Conservation (phyloP, 2,113 vertebrate genomes). For the Sprattus sprattus region DNA sequence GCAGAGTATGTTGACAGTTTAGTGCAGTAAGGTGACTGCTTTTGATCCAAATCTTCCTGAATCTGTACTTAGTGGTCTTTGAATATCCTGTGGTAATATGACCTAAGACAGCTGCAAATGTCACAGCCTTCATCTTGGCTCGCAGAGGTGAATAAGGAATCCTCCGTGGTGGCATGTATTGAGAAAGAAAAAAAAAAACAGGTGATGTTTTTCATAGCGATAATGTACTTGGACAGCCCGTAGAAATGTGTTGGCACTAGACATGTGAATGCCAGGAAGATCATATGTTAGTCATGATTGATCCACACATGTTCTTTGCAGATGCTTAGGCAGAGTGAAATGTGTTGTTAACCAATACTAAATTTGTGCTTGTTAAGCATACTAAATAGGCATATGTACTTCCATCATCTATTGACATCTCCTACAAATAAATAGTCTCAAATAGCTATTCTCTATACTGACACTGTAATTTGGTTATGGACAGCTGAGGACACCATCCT, state of each 20-base stretch:
- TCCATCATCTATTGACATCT: no score
- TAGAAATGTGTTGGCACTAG: background rate
- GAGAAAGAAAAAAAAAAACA: background rate
- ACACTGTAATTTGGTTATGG: background rate
- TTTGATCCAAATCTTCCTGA: background rate
- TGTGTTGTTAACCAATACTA: no score
- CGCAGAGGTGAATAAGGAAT: background rate
- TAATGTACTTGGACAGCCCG: background rate
- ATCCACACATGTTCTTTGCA: background rate
- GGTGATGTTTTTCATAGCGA: background rate
- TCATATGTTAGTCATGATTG: background rate
- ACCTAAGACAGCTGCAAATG: background rate
- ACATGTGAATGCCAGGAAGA: background rate
- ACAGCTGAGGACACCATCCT: background rate
- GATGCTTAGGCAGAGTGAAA: background rate
- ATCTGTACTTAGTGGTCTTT: background rate
- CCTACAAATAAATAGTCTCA: background rate
- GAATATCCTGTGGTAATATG: background rate
- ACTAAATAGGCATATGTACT: no score
- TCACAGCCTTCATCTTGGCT: background rate
- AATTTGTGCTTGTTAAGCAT: no score
- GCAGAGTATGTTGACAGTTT: background rate
- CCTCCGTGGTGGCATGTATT: no score
- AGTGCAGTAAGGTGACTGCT: background rate
- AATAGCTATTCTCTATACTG: background rate